Conservation (phyloP, 2,888 invertebrate genomes). For the Athrips mouffetella region DNA sequence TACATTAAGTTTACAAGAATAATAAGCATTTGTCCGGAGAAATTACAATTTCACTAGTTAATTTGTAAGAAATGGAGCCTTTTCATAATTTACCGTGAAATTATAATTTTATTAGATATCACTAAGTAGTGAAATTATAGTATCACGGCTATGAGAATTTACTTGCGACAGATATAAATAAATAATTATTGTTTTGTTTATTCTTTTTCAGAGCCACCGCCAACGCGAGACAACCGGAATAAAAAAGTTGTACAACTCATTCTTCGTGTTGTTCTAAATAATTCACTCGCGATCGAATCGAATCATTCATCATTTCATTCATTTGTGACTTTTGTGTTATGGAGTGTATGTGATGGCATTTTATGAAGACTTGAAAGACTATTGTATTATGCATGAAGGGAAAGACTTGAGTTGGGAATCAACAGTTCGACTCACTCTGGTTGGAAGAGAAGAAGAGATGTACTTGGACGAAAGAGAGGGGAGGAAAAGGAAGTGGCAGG, state of each 20-base stretch:
- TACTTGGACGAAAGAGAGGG: conserved; percentile 64
- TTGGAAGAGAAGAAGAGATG: conserved; percentile 62
- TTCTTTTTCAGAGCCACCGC: conserved; percentile 81
- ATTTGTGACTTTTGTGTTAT: conserved; percentile 44
- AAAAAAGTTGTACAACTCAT: conserved; percentile 91
- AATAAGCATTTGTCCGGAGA: no score
- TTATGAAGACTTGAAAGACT: conserved; percentile 46
- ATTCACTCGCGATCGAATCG: conserved; percentile 15
- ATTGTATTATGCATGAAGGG: conserved; percentile 56
- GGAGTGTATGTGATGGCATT: conserved; percentile 62
- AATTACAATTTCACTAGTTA: no score
- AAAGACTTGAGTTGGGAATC: conserved; percentile 67
- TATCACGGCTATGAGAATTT: no score
- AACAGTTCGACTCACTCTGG: conserved; percentile 51
- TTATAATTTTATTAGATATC: no score
- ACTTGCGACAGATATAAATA: no score
- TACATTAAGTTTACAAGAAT: no score
- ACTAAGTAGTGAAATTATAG: no score
- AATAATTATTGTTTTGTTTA: no score
- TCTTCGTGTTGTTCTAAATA: conserved; percentile 90
- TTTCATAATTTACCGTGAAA: no score
- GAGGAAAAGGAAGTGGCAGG: conserved; percentile 68
- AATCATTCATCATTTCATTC: conserved; percentile 39
- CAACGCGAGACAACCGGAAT: conserved; percentile 91
- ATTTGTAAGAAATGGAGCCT: no score